Percentiles rank a stretch among this genome's conserved stretches.
Evolutionary conservation across 1,140 invertebrate species (phyloP).

Genomic region (Lucilia cuprina): DNA sequence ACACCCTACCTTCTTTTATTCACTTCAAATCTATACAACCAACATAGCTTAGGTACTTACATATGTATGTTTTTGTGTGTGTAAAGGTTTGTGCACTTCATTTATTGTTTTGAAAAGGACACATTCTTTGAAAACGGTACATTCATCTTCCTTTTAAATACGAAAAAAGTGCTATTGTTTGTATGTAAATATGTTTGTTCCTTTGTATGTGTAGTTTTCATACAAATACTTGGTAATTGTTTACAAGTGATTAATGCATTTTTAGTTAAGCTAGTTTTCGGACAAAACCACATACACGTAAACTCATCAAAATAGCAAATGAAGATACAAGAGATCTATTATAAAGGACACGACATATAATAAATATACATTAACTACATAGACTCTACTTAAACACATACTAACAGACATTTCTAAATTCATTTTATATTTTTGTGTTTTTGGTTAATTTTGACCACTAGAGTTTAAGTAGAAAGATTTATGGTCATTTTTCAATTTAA

Average conservation of each 20-base stretch:
- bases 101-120: neutral
- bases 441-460: neutral
- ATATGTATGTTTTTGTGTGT: neutral
- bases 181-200: too few species aligned
- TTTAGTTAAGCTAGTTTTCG: slow-evolving; percentile 1
- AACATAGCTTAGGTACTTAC: neutral
- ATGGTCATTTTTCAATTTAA: neutral
- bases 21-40: neutral
- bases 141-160: neutral
- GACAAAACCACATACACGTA: neutral
- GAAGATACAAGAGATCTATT: neutral
- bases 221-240: neutral
- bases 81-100: neutral
- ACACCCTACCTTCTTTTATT: neutral
- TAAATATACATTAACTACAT: neutral
- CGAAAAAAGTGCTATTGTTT: too few species aligned
- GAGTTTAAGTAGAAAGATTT: neutral
- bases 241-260: slow-evolving; percentile 26
- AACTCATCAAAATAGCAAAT: neutral
- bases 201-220: neutral
- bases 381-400: neutral
- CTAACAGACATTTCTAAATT: neutral
- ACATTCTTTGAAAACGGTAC: neutral
- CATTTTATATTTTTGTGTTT: neutral
- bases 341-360: neutral